These are phyloP conservation scores for Mormyrus iriodes DNA, from an alignment of 2,113 vertebrate genomes.

Conservation along the genomic window DNA sequence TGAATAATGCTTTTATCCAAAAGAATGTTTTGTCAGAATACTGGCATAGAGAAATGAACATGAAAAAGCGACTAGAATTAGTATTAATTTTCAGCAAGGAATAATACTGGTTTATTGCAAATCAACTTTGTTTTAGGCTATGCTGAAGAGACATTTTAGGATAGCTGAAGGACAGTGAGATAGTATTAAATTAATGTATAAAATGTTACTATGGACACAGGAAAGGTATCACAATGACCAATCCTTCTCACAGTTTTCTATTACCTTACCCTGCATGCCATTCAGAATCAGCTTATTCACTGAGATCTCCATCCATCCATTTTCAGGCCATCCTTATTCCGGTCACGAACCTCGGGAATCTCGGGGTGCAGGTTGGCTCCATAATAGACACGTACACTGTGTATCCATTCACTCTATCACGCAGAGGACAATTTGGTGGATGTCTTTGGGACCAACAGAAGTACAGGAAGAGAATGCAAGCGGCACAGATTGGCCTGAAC, in stretches of 20 bases:
- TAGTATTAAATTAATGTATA: not conserved
- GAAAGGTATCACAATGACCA: not conserved
- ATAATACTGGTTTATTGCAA: not conserved
- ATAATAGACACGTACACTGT: not conserved
- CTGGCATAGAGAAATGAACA: not conserved
- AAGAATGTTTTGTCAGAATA: not conserved
- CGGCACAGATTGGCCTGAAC: not conserved
- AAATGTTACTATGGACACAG: conserved; percentile 2
- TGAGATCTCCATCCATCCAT: not conserved
- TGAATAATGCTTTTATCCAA: not conserved
- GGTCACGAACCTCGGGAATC: not conserved
- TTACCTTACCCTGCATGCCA: not conserved
- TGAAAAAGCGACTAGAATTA: not conserved
- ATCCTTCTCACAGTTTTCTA: not conserved
- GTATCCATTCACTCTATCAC: not conserved
- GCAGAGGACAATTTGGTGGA: not conserved
- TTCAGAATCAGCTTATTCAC: not conserved
- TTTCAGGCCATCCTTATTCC: not conserved
- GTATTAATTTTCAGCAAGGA: not conserved
- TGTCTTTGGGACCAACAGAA: not conserved
- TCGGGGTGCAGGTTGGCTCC: not conserved
- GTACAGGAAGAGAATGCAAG: not conserved
- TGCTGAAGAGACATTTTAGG: not conserved
- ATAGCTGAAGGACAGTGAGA: not conserved
- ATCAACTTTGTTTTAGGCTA: not conserved